phyloP scores from a whole-genome alignment of 1,140 invertebrate species.

The Drosophila funebris region DNA sequence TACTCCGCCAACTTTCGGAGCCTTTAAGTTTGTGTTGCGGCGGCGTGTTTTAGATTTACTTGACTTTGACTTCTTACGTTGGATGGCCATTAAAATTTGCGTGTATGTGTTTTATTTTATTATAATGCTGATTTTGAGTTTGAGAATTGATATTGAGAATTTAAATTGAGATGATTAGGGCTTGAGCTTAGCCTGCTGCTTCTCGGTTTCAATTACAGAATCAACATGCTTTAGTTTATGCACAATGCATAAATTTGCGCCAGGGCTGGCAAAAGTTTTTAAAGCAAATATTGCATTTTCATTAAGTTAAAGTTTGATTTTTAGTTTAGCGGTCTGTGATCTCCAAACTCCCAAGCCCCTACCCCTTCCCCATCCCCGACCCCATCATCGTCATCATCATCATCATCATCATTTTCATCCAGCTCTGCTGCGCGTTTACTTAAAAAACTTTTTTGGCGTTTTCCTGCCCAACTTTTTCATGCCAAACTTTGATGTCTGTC shows the following conservation, averaged over 20 bases:
- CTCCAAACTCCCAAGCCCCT: constrained; percentile 10
- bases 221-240: constrained; percentile 16
- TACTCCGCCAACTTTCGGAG: background rate
- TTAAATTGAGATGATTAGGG: constrained; percentile 1
- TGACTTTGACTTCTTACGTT: background rate
- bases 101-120: background rate
- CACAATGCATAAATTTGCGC: constrained; percentile 62
- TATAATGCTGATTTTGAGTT: background rate
- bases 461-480: constrained; percentile 56
- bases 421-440: constrained; percentile 53
- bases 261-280: constrained; percentile 59
- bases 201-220: constrained; percentile 41
- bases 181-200: background rate
- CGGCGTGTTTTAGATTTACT: background rate
- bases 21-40: background rate
- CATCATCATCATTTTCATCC: constrained; percentile 5
- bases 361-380: too few relatives aligned
- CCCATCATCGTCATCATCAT: background rate
- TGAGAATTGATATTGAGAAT: background rate
- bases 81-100: constrained; percentile 5
- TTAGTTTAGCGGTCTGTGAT: constrained; percentile 54
- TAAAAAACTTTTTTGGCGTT: constrained; percentile 65
- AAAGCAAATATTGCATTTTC: constrained; percentile 75
- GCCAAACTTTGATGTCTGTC: constrained; percentile 55
- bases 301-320: constrained; percentile 78